Evolutionary conservation across 2,888 invertebrate genomes (phyloP), one percentile per base, ranked within the genome.

Genomic region (Eugnorisma glareosa): DNA sequence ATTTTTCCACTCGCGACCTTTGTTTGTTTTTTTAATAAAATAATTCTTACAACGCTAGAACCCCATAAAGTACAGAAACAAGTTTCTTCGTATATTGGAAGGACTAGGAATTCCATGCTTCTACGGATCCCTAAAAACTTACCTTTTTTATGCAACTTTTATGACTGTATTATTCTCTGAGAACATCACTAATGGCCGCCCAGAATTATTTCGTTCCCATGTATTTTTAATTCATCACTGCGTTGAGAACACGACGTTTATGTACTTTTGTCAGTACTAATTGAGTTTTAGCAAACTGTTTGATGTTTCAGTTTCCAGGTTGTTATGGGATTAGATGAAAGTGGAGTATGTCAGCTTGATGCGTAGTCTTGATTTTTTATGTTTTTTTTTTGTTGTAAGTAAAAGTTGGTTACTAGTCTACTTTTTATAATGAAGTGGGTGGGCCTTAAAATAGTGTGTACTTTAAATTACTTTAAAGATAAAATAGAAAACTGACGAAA

Each of bases 101-200:
- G 2, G 54, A n/a, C 13, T 54, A 6, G 0, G 5, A 37, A 1
- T 31, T 15, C 11, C 35, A 35, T 2, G 1, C 13, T 57, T 3
- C n/a, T 21, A 40, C 64, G 57, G 82, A 61, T 1, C 54, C 84
- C 83, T 57, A 76, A 84, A 79, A 69, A 35, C 21, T 63, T 37
- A 73, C 28, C 75, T 89, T 89, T 79, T 87, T 82, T 89, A 81
- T 84, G 67, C 73, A 82, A 67, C 76, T 74, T 85, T 86, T 87
- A 89, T 79, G 66, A 75, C 75, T 64, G 76, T 79, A 87, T 86
- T 88, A 81, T 87, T 75, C 67, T 79, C 63, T 89, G 88, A 73
- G 89, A 89, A 88, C 66, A 69, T 13, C 35, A 40, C 74, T 86
- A 83, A 85, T 83, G 70, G 67, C 0, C 54, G 57, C 54, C 28